Percentiles rank a stretch among this genome's conserved stretches.
These are phyloP conservation scores for Meloidogyne floridensis DNA, from an alignment of 1,140 invertebrate genomes.

Conservation along the genomic window DNA sequence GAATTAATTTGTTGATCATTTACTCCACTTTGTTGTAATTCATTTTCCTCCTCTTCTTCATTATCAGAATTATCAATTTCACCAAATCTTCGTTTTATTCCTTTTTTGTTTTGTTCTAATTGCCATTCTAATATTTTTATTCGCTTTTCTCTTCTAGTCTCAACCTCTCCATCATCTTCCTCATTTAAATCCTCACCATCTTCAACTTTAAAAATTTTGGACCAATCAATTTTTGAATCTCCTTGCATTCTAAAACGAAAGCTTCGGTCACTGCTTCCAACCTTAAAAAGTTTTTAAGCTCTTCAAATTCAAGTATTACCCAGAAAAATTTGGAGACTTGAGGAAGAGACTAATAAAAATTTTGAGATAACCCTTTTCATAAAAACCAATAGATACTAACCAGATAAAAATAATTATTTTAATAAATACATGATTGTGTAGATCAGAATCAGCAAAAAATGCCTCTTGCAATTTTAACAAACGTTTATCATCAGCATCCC, in stretches of 20 bases:
- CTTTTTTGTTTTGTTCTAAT: conserved; percentile 24
- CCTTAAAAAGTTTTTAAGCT: neutral
- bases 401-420: neutral
- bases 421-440: conserved; percentile 26
- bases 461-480: conserved; percentile 45
- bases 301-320: no score
- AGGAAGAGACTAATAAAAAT: no score
- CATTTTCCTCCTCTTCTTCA: conserved; percentile 26
- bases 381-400: no score
- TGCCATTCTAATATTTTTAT: conserved; percentile 9
- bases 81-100: conserved; percentile 25
- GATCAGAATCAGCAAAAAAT: conserved; percentile 43
- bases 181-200: neutral
- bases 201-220: conserved; percentile 17
- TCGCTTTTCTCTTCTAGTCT: conserved; percentile 13
- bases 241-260: conserved; percentile 44
- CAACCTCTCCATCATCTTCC: neutral
- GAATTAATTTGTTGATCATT: neutral
- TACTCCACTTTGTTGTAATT: neutral
- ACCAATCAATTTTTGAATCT: conserved; percentile 37
- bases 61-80: conserved; percentile 23
- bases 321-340: no score
- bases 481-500: conserved; percentile 46
- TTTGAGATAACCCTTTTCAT: no score
- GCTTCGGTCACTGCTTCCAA: conserved; percentile 34